Evolutionary conservation across 2,797 vertebrate genomes (phyloP), one percentile per base, ranked within the genome.

Genomic region (Champsocephalus gunnari): DNA sequence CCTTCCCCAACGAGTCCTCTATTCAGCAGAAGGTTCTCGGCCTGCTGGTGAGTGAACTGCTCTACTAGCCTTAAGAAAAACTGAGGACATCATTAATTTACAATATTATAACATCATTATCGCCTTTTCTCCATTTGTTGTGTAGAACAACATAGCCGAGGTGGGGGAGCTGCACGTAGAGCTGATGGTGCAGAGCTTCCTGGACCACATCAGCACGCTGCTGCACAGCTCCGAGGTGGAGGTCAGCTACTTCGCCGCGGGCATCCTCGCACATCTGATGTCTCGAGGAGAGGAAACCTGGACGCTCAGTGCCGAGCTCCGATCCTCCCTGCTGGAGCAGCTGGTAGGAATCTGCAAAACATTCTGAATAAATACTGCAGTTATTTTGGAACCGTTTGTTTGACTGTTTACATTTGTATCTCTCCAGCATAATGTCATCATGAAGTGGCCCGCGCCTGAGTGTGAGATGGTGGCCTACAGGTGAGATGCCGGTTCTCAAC

Each of bases 391-490:
- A 65, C 49, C 1, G 3, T 11, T 49, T 9, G 4, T 57, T 51
- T 73, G 38, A 81, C 3, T 28, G 8, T 57, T 17, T 73, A 12
- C 11, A 0, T 55, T 53, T 88, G 28, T 89, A 5, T 82, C 43
- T 93, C 86, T 93, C 77, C 79, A 99, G 98, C 97, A 99, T 84
- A 93, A 95, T 77, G 97, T 96, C 79, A 99, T 99, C 87, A 96
- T 97, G 92, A 96, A 98, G 88, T 99, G 98, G 98, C 97, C 97
- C 9, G 95, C 98, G 0, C 98, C 98, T 0, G 97, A 99, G 49
- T 99, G 97, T 92, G 98, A 99, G 91, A 99, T 99, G 98, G 98
- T 99, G 86, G 98, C 98, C 41, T 99, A 99, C 95, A 99, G 98
- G 98, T 99, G 94, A 95, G 79, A 67, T 47, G 7, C 61, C 58